These are phyloP conservation scores for Enteromius anoplus DNA, from an alignment of 2,797 vertebrate genomes.

Conservation along the genomic window DNA sequence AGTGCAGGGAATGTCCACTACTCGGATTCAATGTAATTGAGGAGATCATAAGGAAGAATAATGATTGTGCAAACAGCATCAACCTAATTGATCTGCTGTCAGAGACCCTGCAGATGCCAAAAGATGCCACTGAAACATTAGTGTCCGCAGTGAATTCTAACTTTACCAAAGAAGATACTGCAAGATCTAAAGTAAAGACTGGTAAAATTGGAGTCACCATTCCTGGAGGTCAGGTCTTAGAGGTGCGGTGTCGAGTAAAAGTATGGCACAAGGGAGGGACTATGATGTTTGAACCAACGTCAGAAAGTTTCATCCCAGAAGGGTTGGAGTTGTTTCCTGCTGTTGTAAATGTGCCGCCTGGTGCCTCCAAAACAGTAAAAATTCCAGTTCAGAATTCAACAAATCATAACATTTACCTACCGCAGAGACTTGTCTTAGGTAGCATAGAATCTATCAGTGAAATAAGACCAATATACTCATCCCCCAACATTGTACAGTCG, in stretches of 20 bases:
- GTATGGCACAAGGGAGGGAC: too few relatives aligned
- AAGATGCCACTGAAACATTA: too few relatives aligned
- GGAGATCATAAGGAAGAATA: background rate
- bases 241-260: too few relatives aligned
- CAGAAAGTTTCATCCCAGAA: background rate
- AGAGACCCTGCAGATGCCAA: too few relatives aligned
- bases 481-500: background rate
- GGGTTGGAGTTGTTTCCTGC: conserved; percentile 40
- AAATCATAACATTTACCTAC: conserved; percentile 6
- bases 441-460: background rate
- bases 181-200: too few relatives aligned
- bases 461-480: background rate
- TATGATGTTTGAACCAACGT: too few relatives aligned
- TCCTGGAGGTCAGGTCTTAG: too few relatives aligned
- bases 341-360: conserved; percentile 5
- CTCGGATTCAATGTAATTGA: background rate
- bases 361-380: conserved; percentile 20
- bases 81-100: too few relatives aligned
- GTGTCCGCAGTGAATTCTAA: too few relatives aligned
- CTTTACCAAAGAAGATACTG: too few relatives aligned
- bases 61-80: too few relatives aligned
- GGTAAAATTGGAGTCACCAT: too few relatives aligned
- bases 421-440: background rate
- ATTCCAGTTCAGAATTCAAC: conserved; percentile 18
- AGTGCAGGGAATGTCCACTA: background rate